Evolutionary conservation across 2,113 vertebrate genomes (phyloP).

Genomic region (Pycnonotus jocosus): DNA sequence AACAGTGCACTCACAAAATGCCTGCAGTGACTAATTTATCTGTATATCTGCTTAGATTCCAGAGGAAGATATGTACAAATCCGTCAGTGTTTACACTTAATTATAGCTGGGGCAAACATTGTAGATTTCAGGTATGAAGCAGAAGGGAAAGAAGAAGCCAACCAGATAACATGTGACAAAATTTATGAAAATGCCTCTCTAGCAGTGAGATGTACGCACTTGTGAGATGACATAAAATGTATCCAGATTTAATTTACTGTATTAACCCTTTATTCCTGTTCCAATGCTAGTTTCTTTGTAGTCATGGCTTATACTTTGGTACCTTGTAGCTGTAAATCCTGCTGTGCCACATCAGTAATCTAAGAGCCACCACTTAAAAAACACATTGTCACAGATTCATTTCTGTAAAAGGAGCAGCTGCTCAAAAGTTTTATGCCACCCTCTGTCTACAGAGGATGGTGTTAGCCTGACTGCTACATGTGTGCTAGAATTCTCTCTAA

Average conservation of each 20-base stretch:
- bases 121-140: neutral
- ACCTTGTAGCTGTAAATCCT: neutral
- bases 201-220: neutral
- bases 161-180: neutral
- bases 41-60: neutral
- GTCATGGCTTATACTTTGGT: neutral
- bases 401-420: slow-evolving; percentile 8
- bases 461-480: slow-evolving; percentile 15
- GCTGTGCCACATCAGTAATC: neutral
- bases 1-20: neutral
- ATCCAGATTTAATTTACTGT: neutral
- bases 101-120: neutral
- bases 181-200: neutral
- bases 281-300: neutral
- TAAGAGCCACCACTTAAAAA: neutral
- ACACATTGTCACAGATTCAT: neutral
- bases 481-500: slow-evolving; percentile 38
- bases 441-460: slow-evolving; percentile 5
- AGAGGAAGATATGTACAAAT: neutral
- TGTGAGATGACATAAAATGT: neutral
- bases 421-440: neutral
- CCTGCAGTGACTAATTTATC: neutral
- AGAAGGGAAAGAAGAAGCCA: neutral
- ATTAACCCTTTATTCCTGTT: neutral
- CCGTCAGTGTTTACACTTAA: neutral